Evolutionary conservation across 2,888 invertebrate species (phyloP).

Genomic region (Micropterix aruncella): DNA sequence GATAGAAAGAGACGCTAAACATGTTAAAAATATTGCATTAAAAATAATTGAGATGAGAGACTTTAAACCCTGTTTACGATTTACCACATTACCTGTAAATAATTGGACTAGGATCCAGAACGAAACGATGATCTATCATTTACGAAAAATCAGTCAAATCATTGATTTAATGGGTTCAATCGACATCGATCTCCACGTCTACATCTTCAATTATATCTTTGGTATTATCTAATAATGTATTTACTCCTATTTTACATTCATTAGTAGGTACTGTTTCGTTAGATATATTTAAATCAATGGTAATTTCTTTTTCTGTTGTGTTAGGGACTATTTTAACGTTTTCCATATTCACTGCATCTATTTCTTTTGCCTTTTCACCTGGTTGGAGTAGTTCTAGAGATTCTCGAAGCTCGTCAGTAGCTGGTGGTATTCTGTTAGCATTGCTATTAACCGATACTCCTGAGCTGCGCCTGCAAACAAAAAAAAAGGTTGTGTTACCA

Average conservation of each 20-base stretch:
- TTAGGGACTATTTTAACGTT: background rate
- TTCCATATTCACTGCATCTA: background rate
- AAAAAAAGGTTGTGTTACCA: too few species aligned
- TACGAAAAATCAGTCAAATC: background rate
- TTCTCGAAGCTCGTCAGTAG: background rate
- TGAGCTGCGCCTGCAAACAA: background rate
- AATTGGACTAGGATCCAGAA: background rate
- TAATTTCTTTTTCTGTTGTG: background rate
- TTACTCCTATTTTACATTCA: too few species aligned
- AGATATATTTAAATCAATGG: background rate
- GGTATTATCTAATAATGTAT: background rate
- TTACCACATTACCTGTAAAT: background rate
- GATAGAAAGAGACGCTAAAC: background rate
- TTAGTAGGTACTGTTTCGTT: too few species aligned
- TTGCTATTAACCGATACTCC: background rate
- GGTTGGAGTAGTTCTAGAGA: background rate
- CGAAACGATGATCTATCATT: background rate
- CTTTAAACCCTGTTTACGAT: background rate
- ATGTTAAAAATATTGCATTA: background rate
- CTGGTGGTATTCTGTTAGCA: background rate
- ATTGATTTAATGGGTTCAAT: background rate
- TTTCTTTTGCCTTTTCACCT: background rate
- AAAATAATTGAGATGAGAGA: background rate
- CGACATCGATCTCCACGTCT: background rate
- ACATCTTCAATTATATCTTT: background rate